Conservation (phyloP, 2,888 invertebrate genomes). For the Catocala sponsa region DNA sequence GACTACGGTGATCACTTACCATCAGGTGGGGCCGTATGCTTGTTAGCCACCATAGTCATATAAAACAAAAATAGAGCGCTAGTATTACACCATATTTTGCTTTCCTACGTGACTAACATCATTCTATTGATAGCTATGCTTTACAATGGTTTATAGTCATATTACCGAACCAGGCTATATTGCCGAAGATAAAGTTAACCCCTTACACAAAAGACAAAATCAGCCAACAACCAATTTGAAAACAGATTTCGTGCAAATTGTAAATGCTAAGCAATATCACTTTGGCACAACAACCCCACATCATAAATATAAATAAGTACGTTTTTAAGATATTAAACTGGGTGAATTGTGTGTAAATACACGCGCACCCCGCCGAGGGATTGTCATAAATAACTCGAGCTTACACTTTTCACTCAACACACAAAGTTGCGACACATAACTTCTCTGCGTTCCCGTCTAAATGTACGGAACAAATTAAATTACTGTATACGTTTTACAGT, state of each 20-base stretch:
- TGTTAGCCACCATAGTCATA: too few relatives aligned
- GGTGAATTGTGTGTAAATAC: conserved; percentile 11
- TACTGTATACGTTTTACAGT: conserved; percentile 29
- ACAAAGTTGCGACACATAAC: conserved; percentile 33
- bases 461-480: conserved; percentile 48
- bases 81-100: too few relatives aligned
- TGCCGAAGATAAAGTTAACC: too few relatives aligned
- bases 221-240: not conserved
- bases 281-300: not conserved
- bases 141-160: too few relatives aligned
- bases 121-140: too few relatives aligned
- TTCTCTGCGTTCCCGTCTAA: conserved; percentile 26
- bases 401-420: conserved; percentile 38
- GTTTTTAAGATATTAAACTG: conserved; percentile 6
- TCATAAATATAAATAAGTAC: not conserved
- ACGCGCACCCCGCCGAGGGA: conserved; percentile 6
- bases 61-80: too few relatives aligned
- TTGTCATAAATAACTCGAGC: conserved; percentile 31
- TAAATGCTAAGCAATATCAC: not conserved
- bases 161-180: too few relatives aligned
- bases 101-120: too few relatives aligned
- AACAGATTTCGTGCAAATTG: not conserved
- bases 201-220: not conserved
- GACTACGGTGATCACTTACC: too few relatives aligned
- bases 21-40: too few relatives aligned